Evolutionary conservation across 2,888 invertebrate genomes (phyloP), one percentile per base, ranked within the genome.

Genomic region (Leptogaster cylindrica): DNA sequence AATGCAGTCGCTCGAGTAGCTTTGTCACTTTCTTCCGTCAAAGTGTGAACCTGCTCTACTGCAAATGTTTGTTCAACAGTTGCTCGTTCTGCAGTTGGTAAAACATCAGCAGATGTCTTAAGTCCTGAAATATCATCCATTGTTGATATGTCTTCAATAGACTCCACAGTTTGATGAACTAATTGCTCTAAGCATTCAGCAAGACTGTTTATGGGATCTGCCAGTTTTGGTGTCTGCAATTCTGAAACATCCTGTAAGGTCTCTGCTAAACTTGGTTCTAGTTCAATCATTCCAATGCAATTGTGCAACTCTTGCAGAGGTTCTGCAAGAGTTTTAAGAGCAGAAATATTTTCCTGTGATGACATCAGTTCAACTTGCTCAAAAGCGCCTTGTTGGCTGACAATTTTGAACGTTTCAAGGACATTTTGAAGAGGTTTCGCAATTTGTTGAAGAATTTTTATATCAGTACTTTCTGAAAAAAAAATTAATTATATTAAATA

Each of bases 61-160:
- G 69, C 27, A 8, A 68, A 65, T 6, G 66, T 46, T 18, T 71
- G 66, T 2, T 50, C 7, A 3, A 41, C 48, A 3, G 67, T 50
- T 2, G 66, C 63, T 5, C 65, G 69, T 31, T 77, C 77, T 1
- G 70, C 69, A 27, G 77, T 50, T 39, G 65, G 50, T 16, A 51
- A 52, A 0, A 77, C 76, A 50, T 86, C 85, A 6, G 84, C 84
- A 23, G 80, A 79, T 0, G 86, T 86, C 78, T 85, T 85, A 12
- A 88, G 81, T 12, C 82, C 84, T 1, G 87, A 86, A 68, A 86
- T 80, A 72, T 87, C 86, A 73, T 86, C 86, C 65, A 79, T 69
- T 1, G 79, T 80, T 2, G 80, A 79, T 2, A 76, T 23, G 51
- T 79, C 78, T 48, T 80, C 79, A 6, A 65, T 63, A 3, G 73